phyloP scores from a whole-genome alignment of 2,113 vertebrate species.

The Calidris pugnax region DNA sequence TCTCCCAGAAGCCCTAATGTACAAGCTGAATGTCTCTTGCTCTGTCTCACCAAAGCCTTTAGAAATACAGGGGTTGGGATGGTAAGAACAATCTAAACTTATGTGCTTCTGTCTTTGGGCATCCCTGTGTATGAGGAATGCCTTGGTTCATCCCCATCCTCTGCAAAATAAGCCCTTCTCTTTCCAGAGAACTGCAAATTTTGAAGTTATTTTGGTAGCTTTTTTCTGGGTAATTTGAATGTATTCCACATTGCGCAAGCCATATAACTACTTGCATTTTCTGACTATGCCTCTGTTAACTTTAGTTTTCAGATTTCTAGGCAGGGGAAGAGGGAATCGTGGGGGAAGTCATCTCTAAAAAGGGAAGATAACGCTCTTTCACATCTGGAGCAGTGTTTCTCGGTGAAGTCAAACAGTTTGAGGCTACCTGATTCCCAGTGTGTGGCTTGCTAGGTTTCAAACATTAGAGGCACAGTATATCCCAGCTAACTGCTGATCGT shows the following conservation, averaged over 20 bases:
- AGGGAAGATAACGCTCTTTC: background rate
- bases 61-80: background rate
- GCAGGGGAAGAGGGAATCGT: background rate
- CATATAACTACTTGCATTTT: background rate
- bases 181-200: background rate
- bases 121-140: background rate
- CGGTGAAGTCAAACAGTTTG: background rate
- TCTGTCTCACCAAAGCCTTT: background rate
- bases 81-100: background rate
- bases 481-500: background rate
- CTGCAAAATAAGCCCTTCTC: background rate
- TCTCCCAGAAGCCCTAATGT: background rate
- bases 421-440: conserved; percentile 10
- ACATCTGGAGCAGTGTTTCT: background rate
- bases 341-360: background rate
- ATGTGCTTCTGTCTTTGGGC: rapidly evolving
- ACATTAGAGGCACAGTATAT: background rate
- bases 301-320: background rate
- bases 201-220: background rate
- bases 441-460: background rate
- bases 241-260: background rate
- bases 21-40: background rate
- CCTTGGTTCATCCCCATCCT: background rate
- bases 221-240: background rate
- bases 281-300: background rate